Evolutionary conservation across 2,797 vertebrate genomes (phyloP), one percentile per base, ranked within the genome.

Genomic region (Typhlichthys subterraneus): DNA sequence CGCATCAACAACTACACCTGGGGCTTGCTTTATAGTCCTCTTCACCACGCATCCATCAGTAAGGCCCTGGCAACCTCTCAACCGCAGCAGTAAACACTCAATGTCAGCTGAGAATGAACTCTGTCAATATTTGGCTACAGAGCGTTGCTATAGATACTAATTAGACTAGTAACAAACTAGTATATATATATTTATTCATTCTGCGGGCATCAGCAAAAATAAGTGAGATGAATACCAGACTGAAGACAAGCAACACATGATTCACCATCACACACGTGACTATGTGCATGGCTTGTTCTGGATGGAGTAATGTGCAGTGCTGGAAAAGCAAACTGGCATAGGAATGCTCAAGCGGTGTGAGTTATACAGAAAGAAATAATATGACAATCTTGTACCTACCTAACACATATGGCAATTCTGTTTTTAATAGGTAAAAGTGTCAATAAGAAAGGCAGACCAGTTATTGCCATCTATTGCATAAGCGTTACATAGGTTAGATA

Each of bases 231-330:
- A 15, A 14, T 13, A 5, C 23, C 19, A 29, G 12, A 60, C n/a
- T 14, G 46, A 33, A 23, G 57, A 58, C 80, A 82, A 61, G 55
- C 70, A 84, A 79, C 65, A 79, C 55, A 42, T 12, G 50, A 69
- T 61, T 49, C 65, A 4, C 1, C 1, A 14, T n/a, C n/a, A 70
- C 38, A 65, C 19, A 12, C 42, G 72, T 65, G 71, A 56, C 46
- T 42, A 72, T 88, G 79, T 65, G 61, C 33, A 45, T 74, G 77
- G 65, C 4, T 23, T 54, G 17, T 33, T 29, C 17, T 13, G 12
- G 52, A 59, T 15, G 47, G 15, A 56, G 38, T 55, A 23, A 67
- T 78, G 74, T 49, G 42, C 53, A 42, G 67, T 76, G 70, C 46
- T 53, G 13, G 53, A 12, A 47, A 45, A 52, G 60, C 4, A 54